These are phyloP conservation scores for Tetranychus truncatus DNA, from an alignment of 2,888 invertebrate species.

Conservation along the genomic window DNA sequence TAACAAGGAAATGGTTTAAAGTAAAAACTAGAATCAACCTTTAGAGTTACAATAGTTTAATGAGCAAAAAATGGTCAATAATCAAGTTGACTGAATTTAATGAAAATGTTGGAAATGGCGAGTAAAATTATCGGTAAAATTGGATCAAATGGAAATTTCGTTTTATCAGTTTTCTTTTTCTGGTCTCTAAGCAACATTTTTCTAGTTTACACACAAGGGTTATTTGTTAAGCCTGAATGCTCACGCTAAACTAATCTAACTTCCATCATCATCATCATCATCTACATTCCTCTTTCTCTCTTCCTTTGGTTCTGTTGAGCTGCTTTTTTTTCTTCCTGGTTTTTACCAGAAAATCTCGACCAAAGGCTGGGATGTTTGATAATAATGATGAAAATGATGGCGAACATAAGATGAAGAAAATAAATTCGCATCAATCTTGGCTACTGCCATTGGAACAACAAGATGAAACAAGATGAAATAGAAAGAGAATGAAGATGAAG, in stretches of 20 bases:
- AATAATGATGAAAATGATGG: too few relatives aligned
- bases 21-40: neutral
- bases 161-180: too few relatives aligned
- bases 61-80: neutral
- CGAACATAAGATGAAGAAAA: too few relatives aligned
- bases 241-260: neutral
- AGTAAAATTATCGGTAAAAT: too few relatives aligned
- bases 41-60: neutral
- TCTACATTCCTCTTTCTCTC: neutral
- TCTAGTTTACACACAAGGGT: neutral
- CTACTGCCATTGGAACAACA: too few relatives aligned
- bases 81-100: neutral
- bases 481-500: too few relatives aligned
- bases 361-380: neutral
- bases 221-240: neutral
- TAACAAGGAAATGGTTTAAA: neutral
- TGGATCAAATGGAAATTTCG: too few relatives aligned
- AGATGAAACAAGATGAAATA: too few relatives aligned
- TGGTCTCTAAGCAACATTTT: too few relatives aligned
- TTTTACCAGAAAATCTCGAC: neutral
- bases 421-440: too few relatives aligned
- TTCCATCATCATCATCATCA: neutral
- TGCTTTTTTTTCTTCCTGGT: neutral
- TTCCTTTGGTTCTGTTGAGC: neutral
- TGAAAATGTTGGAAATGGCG: too few relatives aligned